Evolutionary conservation across 2,888 invertebrate species (phyloP), one percentile per base, ranked within the genome.

Genomic region (Pegoplata infirma): DNA sequence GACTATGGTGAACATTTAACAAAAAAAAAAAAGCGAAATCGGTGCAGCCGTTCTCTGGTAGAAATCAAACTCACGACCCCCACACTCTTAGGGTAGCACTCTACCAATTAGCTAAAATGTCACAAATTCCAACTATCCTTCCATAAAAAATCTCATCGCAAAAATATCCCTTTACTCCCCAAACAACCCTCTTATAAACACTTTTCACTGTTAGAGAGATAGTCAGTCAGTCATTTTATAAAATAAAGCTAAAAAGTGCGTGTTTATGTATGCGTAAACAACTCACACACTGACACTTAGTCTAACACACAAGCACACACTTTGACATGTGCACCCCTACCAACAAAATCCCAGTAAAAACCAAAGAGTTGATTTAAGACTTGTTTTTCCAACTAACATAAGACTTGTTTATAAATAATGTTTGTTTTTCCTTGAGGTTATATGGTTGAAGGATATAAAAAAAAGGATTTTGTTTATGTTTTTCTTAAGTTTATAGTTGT

Each of bases 221-320:
- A 32, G 32, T 1, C 32, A 32, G 32, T 32, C 32, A 32, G 10
- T 32, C 2, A 32, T 10, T 32, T 32, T 32, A 32, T 32, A 32
- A 10, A 32, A 32, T 32, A 56, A 17, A 2, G 32, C 21, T 6
- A 51, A 67, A 67, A 68, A 55, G 46, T 75, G 68, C 68, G 68
- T 75, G 63, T 14, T 25, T 75, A 55, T 61, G 40, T 56, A 3
- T 68, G 61, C 55, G 68, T 75, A 68, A 68, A 75, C 61, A 75
- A 68, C 61, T 75, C 55, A 75, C 49, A 61, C 40, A 44, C 61
- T 49, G 40, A 63, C 63, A 63, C 40, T 75, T 68, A 55, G 28
- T 68, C n/a, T 47, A 23, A 25, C 51, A 51, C 51, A 51, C 4
- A 7, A 3, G 25, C 1, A n/a, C 19, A 49, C 0, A 17, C 21